A percentile compares a stretch with the other conserved stretches of the same genome.
phyloP scores from a whole-genome alignment of 2,113 vertebrate genomes.

The Candoia aspera region DNA sequence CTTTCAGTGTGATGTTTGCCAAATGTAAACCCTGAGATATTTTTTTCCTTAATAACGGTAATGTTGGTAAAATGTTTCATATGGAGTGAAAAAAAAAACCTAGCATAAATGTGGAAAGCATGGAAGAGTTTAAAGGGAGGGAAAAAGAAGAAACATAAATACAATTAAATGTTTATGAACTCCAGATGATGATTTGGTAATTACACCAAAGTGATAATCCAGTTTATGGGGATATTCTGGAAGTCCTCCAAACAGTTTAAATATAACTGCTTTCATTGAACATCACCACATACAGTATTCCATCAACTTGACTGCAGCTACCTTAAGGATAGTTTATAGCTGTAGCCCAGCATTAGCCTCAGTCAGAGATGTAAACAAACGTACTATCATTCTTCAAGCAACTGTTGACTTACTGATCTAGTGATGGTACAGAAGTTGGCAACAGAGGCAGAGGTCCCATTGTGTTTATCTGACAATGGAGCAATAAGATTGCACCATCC shows the following conservation, averaged over 20 bases:
- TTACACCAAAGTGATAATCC: background rate
- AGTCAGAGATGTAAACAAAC: background rate
- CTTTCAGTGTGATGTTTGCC: slow-evolving; percentile 43
- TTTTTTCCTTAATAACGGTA: slow-evolving; percentile 3
- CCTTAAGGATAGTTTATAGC: background rate
- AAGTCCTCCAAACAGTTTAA: background rate
- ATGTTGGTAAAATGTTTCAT: slow-evolving; percentile 27
- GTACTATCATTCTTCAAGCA: background rate
- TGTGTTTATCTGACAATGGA: background rate
- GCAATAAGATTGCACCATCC: background rate
- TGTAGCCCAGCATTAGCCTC: background rate
- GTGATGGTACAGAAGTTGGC: background rate
- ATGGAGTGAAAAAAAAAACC: background rate
- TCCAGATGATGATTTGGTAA: background rate
- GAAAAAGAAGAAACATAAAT: background rate
- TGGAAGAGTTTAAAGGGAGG: background rate
- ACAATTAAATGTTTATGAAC: background rate
- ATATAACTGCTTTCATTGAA: background rate
- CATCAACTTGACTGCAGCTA: background rate
- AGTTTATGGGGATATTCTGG: background rate
- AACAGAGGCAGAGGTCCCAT: background rate
- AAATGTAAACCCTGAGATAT: slow-evolving; percentile 44
- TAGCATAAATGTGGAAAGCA: background rate
- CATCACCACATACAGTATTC: background rate
- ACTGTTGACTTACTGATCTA: background rate